Evolutionary conservation across 2,888 invertebrate genomes (phyloP).

Genomic region (Caenorhabditis sp.): DNA sequence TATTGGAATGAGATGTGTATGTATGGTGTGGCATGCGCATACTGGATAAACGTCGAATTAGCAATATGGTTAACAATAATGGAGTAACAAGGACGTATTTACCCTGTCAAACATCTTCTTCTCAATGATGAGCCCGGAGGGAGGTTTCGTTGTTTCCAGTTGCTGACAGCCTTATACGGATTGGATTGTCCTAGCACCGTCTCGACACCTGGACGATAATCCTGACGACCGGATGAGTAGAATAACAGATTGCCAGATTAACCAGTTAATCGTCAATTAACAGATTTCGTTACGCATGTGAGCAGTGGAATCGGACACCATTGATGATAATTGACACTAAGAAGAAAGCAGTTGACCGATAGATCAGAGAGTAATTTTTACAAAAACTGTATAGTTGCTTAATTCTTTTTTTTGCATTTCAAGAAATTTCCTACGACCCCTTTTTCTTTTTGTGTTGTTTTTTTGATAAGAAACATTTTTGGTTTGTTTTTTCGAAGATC

Average conservation of each 20-base stretch:
- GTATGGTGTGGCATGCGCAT: constrained; percentile 55
- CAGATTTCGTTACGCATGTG: constrained; percentile 34
- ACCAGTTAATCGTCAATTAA: constrained; percentile 21
- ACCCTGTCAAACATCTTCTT: constrained; percentile 46
- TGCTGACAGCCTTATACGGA: background rate
- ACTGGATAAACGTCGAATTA: constrained; percentile 69
- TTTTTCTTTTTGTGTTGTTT: too few species aligned
- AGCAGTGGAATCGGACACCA: constrained; percentile 6
- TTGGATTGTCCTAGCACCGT: background rate
- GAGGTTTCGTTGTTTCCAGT: constrained; percentile 2
- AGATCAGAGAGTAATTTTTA: too few species aligned
- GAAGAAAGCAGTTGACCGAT: too few species aligned
- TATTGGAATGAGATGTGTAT: constrained; percentile 60
- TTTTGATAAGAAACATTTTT: too few species aligned
- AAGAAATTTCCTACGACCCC: too few species aligned
- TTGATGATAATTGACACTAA: background rate
- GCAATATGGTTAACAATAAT: constrained; percentile 69
- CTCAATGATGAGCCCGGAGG: constrained; percentile 34
- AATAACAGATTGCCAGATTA: constrained; percentile 47
- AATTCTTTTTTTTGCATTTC: too few species aligned
- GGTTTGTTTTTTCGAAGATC: background rate
- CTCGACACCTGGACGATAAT: constrained; percentile 41
- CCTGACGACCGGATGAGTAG: constrained; percentile 35
- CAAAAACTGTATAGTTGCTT: too few species aligned
- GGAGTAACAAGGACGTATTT: constrained; percentile 44